Conservation (phyloP, 2,888 invertebrate species). For the Ormyrus pomaceus region DNA sequence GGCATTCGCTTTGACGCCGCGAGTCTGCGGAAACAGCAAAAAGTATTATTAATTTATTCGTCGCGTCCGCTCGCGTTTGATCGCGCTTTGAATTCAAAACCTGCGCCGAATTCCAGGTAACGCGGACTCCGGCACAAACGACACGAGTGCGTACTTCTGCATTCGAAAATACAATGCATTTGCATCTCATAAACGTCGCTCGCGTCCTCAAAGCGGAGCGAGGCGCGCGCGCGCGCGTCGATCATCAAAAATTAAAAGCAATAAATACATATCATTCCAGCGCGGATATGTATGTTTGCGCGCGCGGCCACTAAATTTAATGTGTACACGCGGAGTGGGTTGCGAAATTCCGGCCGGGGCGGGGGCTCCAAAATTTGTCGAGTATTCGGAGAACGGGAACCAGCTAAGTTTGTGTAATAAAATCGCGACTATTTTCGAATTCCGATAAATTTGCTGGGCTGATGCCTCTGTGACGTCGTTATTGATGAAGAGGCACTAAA, state of each 20-base stretch:
- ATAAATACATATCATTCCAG: constrained; percentile 38
- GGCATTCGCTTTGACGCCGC: constrained; percentile 23
- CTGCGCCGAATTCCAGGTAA: constrained; percentile 6
- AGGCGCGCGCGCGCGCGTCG: neutral
- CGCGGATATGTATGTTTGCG: neutral
- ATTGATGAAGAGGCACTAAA: too few species aligned
- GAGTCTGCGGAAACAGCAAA: neutral
- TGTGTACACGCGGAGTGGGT: neutral
- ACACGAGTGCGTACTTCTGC: constrained; percentile 23
- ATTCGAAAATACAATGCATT: constrained; percentile 40
- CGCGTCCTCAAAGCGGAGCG: constrained; percentile 4
- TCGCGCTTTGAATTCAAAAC: constrained; percentile 25
- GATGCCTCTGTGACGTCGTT: neutral
- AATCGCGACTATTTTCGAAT: constrained; percentile 55
- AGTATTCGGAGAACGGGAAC: constrained; percentile 2
- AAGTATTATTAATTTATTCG: constrained; percentile 50
- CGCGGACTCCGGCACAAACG: neutral
- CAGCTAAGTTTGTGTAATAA: constrained; percentile 48
- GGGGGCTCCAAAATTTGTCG: constrained; percentile 24
- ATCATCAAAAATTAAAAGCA: constrained; percentile 48
- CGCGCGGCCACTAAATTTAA: constrained; percentile 23
- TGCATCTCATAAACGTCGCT: constrained; percentile 42
- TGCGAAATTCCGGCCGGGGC: neutral
- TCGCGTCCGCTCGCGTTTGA: constrained; percentile 24
- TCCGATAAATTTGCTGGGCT: constrained; percentile 47